Conservation (phyloP, 2,797 vertebrate species). For the Melanotaenia nigrans region DNA sequence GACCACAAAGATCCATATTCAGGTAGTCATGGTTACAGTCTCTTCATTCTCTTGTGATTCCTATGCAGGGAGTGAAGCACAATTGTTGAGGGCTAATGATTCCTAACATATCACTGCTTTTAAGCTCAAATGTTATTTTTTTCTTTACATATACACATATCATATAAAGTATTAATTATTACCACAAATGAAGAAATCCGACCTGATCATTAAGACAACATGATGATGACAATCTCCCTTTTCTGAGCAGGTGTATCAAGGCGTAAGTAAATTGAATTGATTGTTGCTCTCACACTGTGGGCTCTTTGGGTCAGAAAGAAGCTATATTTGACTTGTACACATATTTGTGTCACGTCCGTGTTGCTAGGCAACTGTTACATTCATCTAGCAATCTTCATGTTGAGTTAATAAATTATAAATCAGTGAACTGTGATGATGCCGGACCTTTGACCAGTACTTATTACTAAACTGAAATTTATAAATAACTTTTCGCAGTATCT, state of each 20-base stretch:
- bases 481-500: background rate
- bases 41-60: conserved; percentile 56
- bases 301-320: conserved; percentile 42
- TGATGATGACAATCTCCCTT: conserved; percentile 12
- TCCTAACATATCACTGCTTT: background rate
- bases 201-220: background rate
- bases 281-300: conserved; percentile 32
- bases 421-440: conserved; percentile 39
- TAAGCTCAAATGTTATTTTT: background rate
- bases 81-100: conserved; percentile 29
- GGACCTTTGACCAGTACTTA: conserved; percentile 29
- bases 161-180: background rate
- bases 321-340: conserved; percentile 43
- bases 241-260: conserved; percentile 48
- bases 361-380: conserved; percentile 73
- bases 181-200: background rate
- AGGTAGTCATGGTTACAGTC: conserved; percentile 78
- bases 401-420: conserved; percentile 66
- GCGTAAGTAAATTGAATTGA: conserved; percentile 63
- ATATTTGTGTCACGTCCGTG: conserved; percentile 53
- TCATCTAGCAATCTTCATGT: conserved; percentile 52
- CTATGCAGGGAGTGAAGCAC: conserved; percentile 42
- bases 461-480: conserved; percentile 16
- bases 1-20: conserved; percentile 60
- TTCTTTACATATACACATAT: too few species aligned